These are phyloP conservation scores for Gallinago undulata DNA, from an alignment of 2,113 vertebrate species.

Conservation along the genomic window DNA sequence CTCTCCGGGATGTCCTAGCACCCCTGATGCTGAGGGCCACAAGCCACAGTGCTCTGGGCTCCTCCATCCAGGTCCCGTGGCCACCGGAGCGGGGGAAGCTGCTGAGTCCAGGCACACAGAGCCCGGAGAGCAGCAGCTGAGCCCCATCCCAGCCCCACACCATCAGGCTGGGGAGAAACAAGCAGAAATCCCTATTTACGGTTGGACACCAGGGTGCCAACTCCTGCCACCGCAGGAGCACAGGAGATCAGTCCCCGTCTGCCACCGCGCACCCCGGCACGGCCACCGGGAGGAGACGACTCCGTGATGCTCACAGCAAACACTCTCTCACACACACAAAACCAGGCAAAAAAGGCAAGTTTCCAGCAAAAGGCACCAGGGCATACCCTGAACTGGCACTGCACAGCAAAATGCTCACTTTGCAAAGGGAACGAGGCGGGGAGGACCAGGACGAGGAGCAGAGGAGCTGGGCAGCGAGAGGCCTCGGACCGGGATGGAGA, in stretches of 20 bases:
- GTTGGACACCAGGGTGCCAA: not conserved
- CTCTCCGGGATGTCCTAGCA: accelerated
- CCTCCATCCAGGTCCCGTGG: accelerated
- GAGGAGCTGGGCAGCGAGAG: not conserved
- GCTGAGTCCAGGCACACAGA: accelerated
- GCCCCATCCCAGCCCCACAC: not conserved
- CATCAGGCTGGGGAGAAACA: not conserved
- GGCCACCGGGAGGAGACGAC: not conserved
- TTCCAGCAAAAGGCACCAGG: not conserved
- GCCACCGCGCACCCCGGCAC: not conserved
- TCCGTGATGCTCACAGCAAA: accelerated
- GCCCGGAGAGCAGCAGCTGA: accelerated
- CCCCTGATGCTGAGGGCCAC: not conserved
- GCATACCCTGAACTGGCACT: not conserved
- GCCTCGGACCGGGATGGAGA: too few species aligned
- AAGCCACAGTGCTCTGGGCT: accelerated
- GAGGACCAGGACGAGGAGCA: accelerated
- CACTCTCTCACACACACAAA: accelerated
- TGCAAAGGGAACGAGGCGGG: too few species aligned
- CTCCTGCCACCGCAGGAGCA: not conserved
- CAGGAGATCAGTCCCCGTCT: not conserved
- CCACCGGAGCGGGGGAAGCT: accelerated
- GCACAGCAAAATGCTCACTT: not conserved
- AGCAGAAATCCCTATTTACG: not conserved
- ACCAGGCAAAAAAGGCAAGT: not conserved